phyloP scores from a whole-genome alignment of 2,113 vertebrate species.

The Chamaetylas fuelleborni region DNA sequence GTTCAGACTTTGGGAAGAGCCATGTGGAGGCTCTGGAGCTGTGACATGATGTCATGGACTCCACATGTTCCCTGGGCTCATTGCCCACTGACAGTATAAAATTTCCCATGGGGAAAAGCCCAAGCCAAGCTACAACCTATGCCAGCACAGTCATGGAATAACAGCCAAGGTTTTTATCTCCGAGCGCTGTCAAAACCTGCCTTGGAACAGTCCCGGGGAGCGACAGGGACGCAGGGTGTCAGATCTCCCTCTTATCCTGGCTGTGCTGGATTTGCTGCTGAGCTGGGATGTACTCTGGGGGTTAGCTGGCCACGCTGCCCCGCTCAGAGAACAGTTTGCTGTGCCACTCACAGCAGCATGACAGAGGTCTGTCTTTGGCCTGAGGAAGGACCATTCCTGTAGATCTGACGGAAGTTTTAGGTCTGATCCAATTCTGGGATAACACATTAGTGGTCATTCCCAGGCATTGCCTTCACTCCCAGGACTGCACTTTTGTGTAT shows the following conservation, averaged over 20 bases:
- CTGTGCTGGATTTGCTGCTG: background rate
- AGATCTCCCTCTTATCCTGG: background rate
- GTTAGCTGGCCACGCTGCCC: background rate
- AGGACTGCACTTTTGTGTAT: background rate
- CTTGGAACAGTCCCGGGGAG: background rate
- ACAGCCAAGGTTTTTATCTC: background rate
- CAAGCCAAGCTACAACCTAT: background rate
- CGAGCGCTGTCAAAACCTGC: fast-evolving
- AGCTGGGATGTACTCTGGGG: background rate
- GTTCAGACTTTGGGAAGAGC: background rate
- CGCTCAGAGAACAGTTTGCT: background rate
- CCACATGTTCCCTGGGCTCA: background rate
- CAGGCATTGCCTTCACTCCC: background rate
- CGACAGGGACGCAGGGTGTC: background rate
- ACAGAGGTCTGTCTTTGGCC: background rate
- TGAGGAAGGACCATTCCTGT: background rate
- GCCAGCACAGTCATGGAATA: background rate
- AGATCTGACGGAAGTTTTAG: background rate
- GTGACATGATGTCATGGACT: background rate
- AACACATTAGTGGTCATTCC: background rate
- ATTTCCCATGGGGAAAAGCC: background rate
- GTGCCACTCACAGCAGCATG: background rate
- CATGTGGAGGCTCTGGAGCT: background rate
- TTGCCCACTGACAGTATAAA: background rate
- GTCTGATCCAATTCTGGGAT: background rate